These are phyloP conservation scores for Alca torda DNA, from an alignment of 2,797 vertebrate genomes.

Conservation along the genomic window DNA sequence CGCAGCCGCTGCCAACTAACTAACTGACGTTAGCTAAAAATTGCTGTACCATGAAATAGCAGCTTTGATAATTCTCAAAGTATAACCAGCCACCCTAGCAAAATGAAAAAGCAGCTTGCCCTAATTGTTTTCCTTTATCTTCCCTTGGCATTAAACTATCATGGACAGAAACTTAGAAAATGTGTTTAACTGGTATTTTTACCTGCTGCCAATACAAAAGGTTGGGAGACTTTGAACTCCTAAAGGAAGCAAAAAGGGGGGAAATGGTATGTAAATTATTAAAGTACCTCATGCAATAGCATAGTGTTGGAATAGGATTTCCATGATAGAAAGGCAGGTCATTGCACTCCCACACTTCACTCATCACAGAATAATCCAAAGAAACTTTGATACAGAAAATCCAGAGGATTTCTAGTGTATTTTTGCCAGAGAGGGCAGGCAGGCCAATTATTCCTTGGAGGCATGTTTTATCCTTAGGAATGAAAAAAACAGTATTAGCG, in stretches of 20 bases:
- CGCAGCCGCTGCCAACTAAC: background rate
- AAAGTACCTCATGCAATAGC: background rate
- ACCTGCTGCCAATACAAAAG: background rate
- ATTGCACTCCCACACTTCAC: background rate
- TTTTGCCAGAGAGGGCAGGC: background rate
- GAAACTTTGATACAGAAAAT: background rate
- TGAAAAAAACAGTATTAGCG: background rate
- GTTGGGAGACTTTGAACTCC: accelerated
- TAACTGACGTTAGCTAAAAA: background rate
- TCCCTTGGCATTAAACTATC: background rate
- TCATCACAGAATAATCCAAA: background rate
- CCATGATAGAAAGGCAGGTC: background rate
- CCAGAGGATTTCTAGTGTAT: background rate
- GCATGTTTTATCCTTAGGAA: background rate
- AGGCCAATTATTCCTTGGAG: background rate
- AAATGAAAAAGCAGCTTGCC: background rate
- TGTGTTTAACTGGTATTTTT: background rate
- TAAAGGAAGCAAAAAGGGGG: background rate
- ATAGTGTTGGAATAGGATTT: background rate
- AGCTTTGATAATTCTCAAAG: background rate
- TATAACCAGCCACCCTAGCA: background rate
- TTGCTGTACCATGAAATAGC: background rate
- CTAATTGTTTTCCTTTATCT: background rate
- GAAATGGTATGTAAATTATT: background rate
- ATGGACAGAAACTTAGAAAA: background rate